Conservation (phyloP, 2,888 invertebrate genomes). For the Nomada lathburiana region DNA sequence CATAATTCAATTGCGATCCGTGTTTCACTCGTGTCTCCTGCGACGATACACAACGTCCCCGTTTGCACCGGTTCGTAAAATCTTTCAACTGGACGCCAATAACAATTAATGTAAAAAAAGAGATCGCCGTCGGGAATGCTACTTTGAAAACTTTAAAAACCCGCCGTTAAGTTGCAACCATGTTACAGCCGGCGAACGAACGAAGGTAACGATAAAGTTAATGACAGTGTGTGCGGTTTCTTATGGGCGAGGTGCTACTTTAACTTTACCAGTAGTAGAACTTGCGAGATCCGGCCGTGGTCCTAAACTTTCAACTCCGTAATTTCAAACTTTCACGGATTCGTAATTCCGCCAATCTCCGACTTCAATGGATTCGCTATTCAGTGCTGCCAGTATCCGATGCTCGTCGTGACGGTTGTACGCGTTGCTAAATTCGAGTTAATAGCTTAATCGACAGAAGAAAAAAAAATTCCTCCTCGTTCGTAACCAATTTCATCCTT, state of each 20-base stretch:
- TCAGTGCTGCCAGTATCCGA: background rate
- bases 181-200: background rate
- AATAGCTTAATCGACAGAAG: no score
- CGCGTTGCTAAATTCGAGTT: no score
- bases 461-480: no score
- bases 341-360: background rate
- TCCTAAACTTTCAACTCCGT: background rate
- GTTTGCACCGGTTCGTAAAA: no score
- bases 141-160: background rate
- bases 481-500: no score
- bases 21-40: background rate
- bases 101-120: no score
- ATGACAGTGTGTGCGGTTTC: background rate
- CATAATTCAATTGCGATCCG: constrained; percentile 28
- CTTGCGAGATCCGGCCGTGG: background rate
- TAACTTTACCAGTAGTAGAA: constrained; percentile 5
- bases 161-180: background rate
- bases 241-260: background rate
- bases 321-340: background rate
- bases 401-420: background rate
- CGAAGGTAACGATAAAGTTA: background rate
- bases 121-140: no score
- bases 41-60: background rate
- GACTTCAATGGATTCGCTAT: background rate
- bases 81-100: no score